Percentiles rank a stretch among this genome's conserved stretches.
phyloP scores from a whole-genome alignment of 37 sponge, comb jelly and placozoan genomes.

The Beroe forskalii region DNA sequence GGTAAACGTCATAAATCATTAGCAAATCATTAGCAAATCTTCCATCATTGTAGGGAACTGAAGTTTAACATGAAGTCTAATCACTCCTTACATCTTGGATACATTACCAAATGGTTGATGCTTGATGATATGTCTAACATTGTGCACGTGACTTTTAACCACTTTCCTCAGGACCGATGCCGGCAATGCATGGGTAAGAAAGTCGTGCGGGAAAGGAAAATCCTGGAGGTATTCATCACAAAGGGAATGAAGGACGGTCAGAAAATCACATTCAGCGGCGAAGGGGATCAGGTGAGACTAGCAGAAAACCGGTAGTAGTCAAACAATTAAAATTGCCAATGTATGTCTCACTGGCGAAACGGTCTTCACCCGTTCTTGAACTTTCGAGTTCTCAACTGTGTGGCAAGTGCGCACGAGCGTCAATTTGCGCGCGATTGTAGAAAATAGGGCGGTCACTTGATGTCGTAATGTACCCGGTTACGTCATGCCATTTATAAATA shows the following conservation, averaged over 20 bases:
- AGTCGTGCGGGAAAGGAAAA: slow-evolving; percentile 79
- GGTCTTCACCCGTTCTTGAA: background rate
- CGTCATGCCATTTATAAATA: too few species aligned
- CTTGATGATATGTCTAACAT: too few species aligned
- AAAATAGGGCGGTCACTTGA: too few species aligned
- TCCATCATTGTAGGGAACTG: too few species aligned
- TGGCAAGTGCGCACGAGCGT: background rate
- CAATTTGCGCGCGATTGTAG: background rate
- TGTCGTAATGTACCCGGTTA: too few species aligned
- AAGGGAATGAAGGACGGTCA: slow-evolving; percentile 97
- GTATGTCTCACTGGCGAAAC: background rate
- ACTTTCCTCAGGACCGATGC: slow-evolving; percentile 86
- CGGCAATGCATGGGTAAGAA: slow-evolving; percentile 81
- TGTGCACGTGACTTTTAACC: too few species aligned
- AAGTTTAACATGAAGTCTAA: too few species aligned
- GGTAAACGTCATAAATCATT: slow-evolving; percentile 17
- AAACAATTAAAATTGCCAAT: background rate
- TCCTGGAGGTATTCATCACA: slow-evolving; percentile 91
- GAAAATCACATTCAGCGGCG: slow-evolving; percentile 87
- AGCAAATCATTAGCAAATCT: too few species aligned
- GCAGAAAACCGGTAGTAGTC: background rate
- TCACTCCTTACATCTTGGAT: too few species aligned
- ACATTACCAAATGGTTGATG: too few species aligned
- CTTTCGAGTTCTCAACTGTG: background rate
- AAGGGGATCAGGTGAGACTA: slow-evolving; percentile 84